Evolutionary conservation across 2,113 vertebrate species (phyloP).

Genomic region (Mastomys natalensis): DNA sequence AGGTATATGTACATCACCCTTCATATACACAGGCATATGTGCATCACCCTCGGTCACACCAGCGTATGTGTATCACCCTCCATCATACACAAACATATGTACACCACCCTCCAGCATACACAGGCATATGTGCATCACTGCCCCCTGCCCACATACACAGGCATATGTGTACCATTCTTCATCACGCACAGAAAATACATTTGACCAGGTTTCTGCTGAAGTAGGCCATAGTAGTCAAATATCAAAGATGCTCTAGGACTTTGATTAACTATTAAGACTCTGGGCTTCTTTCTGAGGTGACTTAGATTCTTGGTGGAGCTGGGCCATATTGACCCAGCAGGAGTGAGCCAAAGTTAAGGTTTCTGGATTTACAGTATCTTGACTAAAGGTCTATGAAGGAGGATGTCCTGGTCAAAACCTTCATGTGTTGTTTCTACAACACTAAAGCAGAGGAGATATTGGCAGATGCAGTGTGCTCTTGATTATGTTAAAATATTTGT

Average conservation of each 20-base stretch:
- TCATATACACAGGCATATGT: no score
- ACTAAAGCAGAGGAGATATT: not conserved
- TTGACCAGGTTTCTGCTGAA: not conserved
- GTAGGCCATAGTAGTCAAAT: not conserved
- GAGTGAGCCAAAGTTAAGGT: not conserved
- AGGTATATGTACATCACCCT: no score
- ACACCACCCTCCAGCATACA: no score
- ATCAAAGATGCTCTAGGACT: not conserved
- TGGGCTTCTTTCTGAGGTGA: not conserved
- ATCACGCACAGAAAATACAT: not conserved
- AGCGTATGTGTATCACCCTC: no score
- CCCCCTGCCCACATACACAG: no score
- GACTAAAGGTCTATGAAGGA: not conserved
- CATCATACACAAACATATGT: no score
- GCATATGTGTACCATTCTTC: no score
- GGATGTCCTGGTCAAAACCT: not conserved
- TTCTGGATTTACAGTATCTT: not conserved
- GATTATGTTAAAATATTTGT: slow-evolving; percentile 39
- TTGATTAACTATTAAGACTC: not conserved
- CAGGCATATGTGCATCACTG: no score
- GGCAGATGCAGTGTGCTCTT: not conserved
- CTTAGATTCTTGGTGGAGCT: not conserved
- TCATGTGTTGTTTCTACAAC: not conserved
- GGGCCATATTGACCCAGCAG: not conserved
- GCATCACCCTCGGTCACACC: no score